A percentile compares a stretch with the other conserved stretches of the same genome.
Evolutionary conservation across 2,113 vertebrate species (phyloP).

Genomic region (Machaerirhynchus nigripectus): DNA sequence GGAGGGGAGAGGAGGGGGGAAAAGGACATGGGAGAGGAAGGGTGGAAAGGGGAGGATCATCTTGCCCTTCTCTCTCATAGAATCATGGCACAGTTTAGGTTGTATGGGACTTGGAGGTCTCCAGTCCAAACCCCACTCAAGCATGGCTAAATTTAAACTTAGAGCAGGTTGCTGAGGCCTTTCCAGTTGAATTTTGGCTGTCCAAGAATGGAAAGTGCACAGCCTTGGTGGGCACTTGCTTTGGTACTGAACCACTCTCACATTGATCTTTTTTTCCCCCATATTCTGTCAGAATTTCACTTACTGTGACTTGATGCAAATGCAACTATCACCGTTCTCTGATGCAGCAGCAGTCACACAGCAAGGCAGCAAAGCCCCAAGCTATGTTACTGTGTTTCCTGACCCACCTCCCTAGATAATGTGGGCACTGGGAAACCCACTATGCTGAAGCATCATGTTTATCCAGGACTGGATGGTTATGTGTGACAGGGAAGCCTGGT

Average conservation of each 20-base stretch:
- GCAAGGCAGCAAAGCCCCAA: background rate
- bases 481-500: background rate
- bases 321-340: background rate
- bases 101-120: background rate
- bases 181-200: background rate
- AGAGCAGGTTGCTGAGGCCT: background rate
- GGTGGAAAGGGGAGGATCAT: background rate
- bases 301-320: background rate
- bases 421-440: background rate
- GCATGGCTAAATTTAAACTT: background rate
- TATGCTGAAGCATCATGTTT: background rate
- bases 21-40: no score
- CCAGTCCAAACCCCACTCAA: background rate
- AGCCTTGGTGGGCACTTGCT: background rate
- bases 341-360: background rate
- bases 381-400: background rate
- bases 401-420: background rate
- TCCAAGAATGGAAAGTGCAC: background rate
- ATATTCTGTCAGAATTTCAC: background rate
- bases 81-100: background rate
- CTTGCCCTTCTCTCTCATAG: background rate
- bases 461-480: background rate
- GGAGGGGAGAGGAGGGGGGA: fast-evolving
- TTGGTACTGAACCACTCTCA: background rate
- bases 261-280: background rate